phyloP scores from a whole-genome alignment of 2,888 invertebrate species.

The Drosophila borealis region DNA sequence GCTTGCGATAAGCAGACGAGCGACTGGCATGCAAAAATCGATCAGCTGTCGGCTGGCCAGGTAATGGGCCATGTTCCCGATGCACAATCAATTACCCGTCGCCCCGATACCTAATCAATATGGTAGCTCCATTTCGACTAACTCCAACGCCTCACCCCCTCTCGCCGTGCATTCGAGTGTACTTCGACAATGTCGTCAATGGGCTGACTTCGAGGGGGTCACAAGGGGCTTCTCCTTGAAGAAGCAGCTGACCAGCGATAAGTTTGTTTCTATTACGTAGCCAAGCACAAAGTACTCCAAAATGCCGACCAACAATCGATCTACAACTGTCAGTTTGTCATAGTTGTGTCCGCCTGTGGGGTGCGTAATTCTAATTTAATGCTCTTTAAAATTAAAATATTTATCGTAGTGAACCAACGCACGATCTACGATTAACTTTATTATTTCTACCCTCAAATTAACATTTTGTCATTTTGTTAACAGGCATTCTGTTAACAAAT shows the following conservation, averaged over 20 bases:
- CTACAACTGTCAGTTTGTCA: slow-evolving; percentile 6
- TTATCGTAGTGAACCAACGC: no score
- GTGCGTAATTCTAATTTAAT: not conserved
- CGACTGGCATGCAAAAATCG: slow-evolving; percentile 74
- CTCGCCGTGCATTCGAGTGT: slow-evolving; percentile 1
- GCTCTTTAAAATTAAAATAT: no score
- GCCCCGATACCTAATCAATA: slow-evolving; percentile 70
- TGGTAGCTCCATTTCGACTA: slow-evolving; percentile 39
- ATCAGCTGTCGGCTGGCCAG: slow-evolving; percentile 65
- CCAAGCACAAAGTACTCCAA: slow-evolving; percentile 22
- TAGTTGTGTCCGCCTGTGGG: not conserved
- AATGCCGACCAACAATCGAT: slow-evolving; percentile 32
- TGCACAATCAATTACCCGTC: slow-evolving; percentile 72
- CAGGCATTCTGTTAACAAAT: no score
- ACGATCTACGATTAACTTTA: no score
- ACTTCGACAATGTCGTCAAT: slow-evolving; percentile 29
- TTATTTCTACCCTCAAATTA: no score
- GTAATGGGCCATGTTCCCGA: slow-evolving; percentile 61
- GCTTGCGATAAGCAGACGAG: slow-evolving; percentile 41
- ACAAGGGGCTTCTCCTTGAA: slow-evolving; percentile 12
- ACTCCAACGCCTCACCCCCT: not conserved
- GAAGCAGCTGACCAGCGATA: slow-evolving; percentile 51
- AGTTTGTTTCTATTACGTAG: slow-evolving; percentile 18
- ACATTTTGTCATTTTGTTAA: no score
- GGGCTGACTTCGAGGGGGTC: not conserved